These are phyloP conservation scores for Verasper variegatus DNA, from an alignment of 2,113 vertebrate genomes.

Conservation along the genomic window DNA sequence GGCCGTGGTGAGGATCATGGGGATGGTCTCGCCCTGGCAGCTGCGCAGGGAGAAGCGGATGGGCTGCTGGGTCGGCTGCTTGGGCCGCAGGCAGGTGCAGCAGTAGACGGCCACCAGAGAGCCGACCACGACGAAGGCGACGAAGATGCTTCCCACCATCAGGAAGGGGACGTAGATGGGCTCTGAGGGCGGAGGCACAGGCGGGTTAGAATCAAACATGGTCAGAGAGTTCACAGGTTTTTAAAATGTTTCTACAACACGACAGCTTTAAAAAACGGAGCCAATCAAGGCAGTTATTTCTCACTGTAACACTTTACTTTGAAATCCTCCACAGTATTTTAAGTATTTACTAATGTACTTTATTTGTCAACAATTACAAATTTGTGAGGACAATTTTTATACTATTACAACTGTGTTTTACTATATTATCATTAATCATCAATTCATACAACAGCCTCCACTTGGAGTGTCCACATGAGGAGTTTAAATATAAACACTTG, in stretches of 20 bases:
- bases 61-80: constrained; percentile 90
- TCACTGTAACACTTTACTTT: too few species aligned
- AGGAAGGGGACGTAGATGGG: constrained; percentile 97
- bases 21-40: constrained; percentile 95
- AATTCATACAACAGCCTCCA: not conserved
- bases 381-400: not conserved
- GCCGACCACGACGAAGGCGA: constrained; percentile 94
- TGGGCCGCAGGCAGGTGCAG: constrained; percentile 95
- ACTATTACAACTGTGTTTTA: not conserved
- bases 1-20: constrained; percentile 93
- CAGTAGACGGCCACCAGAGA: constrained; percentile 96
- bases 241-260: too few species aligned
- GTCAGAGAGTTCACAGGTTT: not conserved
- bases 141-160: constrained; percentile 96
- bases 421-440: not conserved
- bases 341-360: not conserved
- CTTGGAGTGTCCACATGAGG: too few species aligned
- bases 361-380: not conserved
- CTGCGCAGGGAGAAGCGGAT: constrained; percentile 93
- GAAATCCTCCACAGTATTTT: too few species aligned
- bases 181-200: constrained; percentile 79
- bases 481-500: too few species aligned
- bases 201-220: not conserved
- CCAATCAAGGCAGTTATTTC: not conserved
- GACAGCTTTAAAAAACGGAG: too few species aligned